Evolutionary conservation across 2,797 vertebrate genomes (phyloP).

Genomic region (Phoxinus dragarum): DNA sequence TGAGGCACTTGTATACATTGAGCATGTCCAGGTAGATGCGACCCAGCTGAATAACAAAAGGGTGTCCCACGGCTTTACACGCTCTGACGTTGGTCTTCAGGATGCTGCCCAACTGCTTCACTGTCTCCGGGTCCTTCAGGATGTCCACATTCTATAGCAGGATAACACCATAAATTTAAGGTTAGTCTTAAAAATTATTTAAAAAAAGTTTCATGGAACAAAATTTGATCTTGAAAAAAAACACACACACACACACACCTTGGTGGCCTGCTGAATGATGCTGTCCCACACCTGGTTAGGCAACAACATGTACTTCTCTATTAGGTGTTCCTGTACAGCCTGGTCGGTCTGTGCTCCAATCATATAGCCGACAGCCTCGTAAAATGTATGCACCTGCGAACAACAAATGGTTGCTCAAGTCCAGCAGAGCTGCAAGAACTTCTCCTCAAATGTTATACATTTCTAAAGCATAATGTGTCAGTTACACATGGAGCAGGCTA

Average conservation of each 20-base stretch:
- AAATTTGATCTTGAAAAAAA: neutral
- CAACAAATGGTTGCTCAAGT: neutral
- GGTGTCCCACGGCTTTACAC: constrained; percentile 97
- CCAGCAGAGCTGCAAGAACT: neutral
- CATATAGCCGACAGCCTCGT: constrained; percentile 99
- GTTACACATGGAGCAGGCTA: neutral
- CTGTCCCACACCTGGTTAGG: constrained; percentile 99
- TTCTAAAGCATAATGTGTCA: neutral
- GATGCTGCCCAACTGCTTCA: constrained; percentile 98
- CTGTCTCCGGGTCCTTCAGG: constrained; percentile 97
- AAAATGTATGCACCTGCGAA: constrained; percentile 91
- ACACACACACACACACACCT: constrained; percentile 78
- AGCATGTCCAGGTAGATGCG: constrained; percentile 99
- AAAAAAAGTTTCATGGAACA: neutral
- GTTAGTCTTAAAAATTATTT: neutral
- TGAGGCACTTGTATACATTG: constrained; percentile 99
- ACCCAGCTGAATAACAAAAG: constrained; percentile 97
- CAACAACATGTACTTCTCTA: constrained; percentile 98
- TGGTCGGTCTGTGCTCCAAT: constrained; percentile 98
- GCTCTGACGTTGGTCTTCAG: constrained; percentile 98
- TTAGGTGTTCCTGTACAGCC: constrained; percentile 95
- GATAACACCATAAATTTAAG: neutral
- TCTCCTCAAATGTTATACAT: neutral
- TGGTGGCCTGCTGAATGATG: constrained; percentile 99
- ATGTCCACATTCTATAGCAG: constrained; percentile 93